A percentile compares a stretch with the other conserved stretches of the same genome.
Conservation (phyloP, 2,888 invertebrate genomes). For the Eudasyphora cyanicolor region DNA sequence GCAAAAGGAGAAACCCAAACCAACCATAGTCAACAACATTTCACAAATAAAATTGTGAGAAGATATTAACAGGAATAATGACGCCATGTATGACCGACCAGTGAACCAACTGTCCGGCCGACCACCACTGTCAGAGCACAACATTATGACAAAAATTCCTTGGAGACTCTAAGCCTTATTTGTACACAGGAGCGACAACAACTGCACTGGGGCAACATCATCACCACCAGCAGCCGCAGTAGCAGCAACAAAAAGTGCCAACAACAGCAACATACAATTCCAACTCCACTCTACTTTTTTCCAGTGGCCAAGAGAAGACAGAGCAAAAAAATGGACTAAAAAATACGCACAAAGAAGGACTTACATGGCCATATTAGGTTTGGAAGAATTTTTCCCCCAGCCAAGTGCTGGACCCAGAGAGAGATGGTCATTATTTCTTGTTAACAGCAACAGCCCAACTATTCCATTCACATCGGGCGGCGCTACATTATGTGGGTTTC, state of each 20-base stretch:
- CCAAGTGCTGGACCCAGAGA: constrained; percentile 7
- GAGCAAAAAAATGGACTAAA: not conserved
- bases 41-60: constrained; percentile 64
- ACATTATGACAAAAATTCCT: constrained; percentile 65
- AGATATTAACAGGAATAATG: constrained; percentile 66
- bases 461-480: constrained; percentile 42
- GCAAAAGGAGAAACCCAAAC: not conserved
- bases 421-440: constrained; percentile 49
- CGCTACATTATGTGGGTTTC: constrained; percentile 65
- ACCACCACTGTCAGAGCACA: constrained; percentile 47
- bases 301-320: not conserved
- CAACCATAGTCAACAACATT: constrained; percentile 9
- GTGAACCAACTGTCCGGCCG: not conserved
- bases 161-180: constrained; percentile 63
- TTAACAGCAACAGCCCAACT: not conserved
- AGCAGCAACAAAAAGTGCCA: not conserved
- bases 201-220: constrained; percentile 37
- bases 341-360: constrained; percentile 7
- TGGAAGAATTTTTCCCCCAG: constrained; percentile 57
- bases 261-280: constrained; percentile 9
- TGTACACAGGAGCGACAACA: constrained; percentile 63
- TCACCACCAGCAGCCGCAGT: constrained; percentile 16
- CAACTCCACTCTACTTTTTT: not conserved
- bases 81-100: constrained; percentile 58
- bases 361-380: constrained; percentile 56